Evolutionary conservation across 2,113 vertebrate genomes (phyloP).

Genomic region (Gymnarchus niloticus): DNA sequence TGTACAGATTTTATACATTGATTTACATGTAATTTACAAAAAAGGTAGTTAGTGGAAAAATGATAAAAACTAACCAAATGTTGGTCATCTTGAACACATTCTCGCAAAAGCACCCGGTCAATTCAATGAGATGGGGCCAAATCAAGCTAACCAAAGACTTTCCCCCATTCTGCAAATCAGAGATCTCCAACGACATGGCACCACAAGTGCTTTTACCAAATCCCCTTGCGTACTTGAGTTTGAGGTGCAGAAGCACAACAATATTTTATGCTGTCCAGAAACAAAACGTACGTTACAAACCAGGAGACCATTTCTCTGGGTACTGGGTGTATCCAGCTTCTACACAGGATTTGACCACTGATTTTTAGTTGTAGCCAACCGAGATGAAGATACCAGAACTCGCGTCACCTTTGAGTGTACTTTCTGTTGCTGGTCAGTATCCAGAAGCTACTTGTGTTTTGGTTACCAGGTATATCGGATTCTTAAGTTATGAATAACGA

Average conservation of each 20-base stretch:
- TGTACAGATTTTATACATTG: conserved; percentile 81
- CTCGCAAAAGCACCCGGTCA: conserved; percentile 77
- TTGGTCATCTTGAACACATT: conserved; percentile 83
- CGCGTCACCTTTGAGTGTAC: background rate
- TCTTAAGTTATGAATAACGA: background rate
- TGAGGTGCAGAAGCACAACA: background rate
- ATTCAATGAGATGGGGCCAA: conserved; percentile 46
- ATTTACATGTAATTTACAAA: conserved; percentile 79
- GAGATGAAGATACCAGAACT: background rate
- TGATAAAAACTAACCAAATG: conserved; percentile 74
- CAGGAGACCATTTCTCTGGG: background rate
- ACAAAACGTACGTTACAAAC: background rate
- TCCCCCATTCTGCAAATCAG: background rate
- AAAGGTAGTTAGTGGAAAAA: conserved; percentile 62
- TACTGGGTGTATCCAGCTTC: background rate
- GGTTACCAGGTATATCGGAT: background rate
- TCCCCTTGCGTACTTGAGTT: conserved; percentile 15
- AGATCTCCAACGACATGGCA: conserved; percentile 36
- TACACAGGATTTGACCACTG: background rate
- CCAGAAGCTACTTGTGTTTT: background rate
- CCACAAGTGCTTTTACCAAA: conserved; percentile 56
- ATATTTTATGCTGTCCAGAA: background rate
- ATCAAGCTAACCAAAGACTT: background rate
- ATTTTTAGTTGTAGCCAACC: background rate
- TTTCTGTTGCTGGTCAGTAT: background rate